Conservation (phyloP, 2,113 vertebrate genomes). For the Alethe castanea region DNA sequence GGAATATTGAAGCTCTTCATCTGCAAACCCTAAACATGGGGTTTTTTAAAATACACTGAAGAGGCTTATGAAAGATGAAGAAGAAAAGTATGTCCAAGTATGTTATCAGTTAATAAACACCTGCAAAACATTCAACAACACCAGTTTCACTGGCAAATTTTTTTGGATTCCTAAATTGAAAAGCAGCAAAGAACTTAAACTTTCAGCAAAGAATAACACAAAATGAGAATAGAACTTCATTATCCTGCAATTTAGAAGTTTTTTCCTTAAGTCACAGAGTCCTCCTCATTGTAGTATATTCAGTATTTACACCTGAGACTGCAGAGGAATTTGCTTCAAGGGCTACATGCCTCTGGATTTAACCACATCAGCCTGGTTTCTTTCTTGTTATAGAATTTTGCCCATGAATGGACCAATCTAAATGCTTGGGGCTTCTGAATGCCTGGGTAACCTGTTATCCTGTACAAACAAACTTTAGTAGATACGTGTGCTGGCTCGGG, state of each 20-base stretch:
- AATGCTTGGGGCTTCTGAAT: not conserved
- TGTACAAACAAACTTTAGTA: not conserved
- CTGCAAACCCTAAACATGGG: accelerated
- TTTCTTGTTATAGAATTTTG: not conserved
- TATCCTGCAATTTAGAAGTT: not conserved
- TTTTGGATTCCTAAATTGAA: not conserved
- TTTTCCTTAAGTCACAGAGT: not conserved
- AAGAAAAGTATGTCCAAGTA: not conserved
- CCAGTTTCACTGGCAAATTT: not conserved
- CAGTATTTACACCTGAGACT: not conserved
- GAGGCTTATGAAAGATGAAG: not conserved
- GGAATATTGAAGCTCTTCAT: not conserved
- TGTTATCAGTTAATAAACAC: not conserved
- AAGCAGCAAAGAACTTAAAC: not conserved
- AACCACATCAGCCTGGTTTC: not conserved
- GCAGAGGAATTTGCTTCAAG: not conserved
- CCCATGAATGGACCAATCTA: not conserved
- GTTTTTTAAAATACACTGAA: not conserved
- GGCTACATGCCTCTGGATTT: not conserved
- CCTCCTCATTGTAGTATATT: not conserved
- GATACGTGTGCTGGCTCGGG: not conserved
- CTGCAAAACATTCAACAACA: not conserved
- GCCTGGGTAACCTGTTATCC: not conserved
- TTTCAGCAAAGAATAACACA: not conserved
- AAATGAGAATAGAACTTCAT: not conserved